A percentile compares a stretch with the other conserved stretches of the same genome.
These are phyloP conservation scores for Melipona bicolor DNA, from an alignment of 2,888 invertebrate genomes.

Conservation along the genomic window DNA sequence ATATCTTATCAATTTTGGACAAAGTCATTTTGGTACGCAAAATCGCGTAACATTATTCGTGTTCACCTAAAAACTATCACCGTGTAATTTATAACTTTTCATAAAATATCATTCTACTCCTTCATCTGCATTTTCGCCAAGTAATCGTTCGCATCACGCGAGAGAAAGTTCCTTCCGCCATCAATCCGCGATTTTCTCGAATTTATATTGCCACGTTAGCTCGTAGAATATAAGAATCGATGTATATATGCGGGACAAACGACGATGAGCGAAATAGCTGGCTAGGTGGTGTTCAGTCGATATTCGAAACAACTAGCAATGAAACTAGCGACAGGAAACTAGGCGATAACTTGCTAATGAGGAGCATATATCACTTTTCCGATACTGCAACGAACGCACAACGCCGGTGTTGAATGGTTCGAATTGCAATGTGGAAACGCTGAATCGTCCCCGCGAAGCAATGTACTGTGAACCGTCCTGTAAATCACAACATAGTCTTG, in stretches of 20 bases:
- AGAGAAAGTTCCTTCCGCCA: not conserved
- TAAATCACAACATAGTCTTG: constrained; percentile 69
- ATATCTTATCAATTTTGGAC: too few species aligned
- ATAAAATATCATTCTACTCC: too few species aligned
- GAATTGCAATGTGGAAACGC: constrained; percentile 70
- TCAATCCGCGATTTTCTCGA: not conserved
- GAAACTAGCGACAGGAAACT: constrained; percentile 67
- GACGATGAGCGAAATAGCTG: not conserved
- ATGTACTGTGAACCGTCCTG: constrained; percentile 70
- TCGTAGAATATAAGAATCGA: not conserved
- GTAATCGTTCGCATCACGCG: not conserved
- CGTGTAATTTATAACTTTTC: too few species aligned
- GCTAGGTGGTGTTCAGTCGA: constrained; percentile 37
- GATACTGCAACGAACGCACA: constrained; percentile 66
- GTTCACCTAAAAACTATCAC: too few species aligned
- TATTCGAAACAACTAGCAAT: constrained; percentile 56
- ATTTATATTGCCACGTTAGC: too few species aligned
- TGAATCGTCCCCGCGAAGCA: constrained; percentile 67
- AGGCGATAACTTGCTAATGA: constrained; percentile 71
- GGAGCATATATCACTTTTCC: constrained; percentile 70
- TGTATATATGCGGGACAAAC: not conserved
- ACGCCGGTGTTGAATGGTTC: constrained; percentile 69
- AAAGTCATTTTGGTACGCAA: too few species aligned
- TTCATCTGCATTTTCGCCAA: too few species aligned
- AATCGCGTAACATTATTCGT: too few species aligned